These are phyloP conservation scores for Yponomeuta malinellus DNA, from an alignment of 2,888 invertebrate species.

Conservation along the genomic window DNA sequence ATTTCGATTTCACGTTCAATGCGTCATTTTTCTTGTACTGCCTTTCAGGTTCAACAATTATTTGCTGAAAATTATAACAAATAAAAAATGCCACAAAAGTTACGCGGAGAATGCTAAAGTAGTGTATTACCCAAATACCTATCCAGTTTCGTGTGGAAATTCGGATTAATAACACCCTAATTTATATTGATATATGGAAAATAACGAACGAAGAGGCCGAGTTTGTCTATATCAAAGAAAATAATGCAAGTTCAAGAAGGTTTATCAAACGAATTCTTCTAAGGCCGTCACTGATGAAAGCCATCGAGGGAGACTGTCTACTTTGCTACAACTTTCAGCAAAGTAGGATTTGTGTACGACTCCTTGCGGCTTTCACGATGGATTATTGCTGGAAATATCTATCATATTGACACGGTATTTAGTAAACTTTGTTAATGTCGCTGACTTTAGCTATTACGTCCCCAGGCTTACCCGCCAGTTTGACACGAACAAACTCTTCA, in stretches of 20 bases:
- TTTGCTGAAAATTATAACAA: too few relatives aligned
- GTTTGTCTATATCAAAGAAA: conserved; percentile 32
- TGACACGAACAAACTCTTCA: too few relatives aligned
- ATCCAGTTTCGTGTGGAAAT: too few relatives aligned
- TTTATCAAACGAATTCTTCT: conserved; percentile 52
- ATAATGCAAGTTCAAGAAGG: conserved; percentile 55
- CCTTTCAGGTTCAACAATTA: too few relatives aligned
- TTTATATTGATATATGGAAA: too few relatives aligned
- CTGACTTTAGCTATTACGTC: not conserved
- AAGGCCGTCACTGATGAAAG: conserved; percentile 62
- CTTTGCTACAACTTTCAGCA: conserved; percentile 65
- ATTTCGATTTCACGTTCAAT: too few relatives aligned
- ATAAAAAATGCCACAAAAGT: too few relatives aligned
- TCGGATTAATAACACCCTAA: too few relatives aligned
- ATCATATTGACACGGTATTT: conserved; percentile 55
- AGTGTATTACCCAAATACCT: too few relatives aligned
- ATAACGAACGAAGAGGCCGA: too few relatives aligned
- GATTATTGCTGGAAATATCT: conserved; percentile 47
- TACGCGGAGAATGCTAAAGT: too few relatives aligned
- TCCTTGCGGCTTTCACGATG: conserved; percentile 51
- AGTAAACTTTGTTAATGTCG: not conserved
- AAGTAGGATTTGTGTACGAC: conserved; percentile 71
- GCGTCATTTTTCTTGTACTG: too few relatives aligned
- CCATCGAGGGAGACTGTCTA: conserved; percentile 68
- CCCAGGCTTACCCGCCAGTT: not conserved